Evolutionary conservation across 2,888 invertebrate genomes (phyloP).

Genomic region (Napeogenes inachia): DNA sequence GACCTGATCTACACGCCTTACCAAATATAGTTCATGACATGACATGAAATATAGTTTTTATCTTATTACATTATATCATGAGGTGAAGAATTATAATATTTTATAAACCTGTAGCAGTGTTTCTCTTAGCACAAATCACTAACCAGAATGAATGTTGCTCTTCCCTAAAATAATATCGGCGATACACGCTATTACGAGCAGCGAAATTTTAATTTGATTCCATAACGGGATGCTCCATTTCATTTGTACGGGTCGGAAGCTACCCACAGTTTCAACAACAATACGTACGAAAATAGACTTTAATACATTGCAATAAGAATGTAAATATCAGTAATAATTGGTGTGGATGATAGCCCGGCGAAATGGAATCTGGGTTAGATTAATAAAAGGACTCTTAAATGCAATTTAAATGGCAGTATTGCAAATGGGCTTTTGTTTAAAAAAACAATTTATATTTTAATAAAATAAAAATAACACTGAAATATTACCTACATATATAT

Average conservation of each 20-base stretch:
- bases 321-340: neutral
- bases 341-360: conserved; percentile 1
- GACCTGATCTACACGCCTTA: too few species aligned
- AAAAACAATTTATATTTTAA: too few species aligned
- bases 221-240: conserved; percentile 2
- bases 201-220: conserved; percentile 6
- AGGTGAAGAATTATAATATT: too few species aligned
- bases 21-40: too few species aligned
- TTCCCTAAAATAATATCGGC: neutral
- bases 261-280: neutral
- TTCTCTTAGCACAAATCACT: neutral
- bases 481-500: too few species aligned
- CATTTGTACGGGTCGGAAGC: conserved; percentile 3
- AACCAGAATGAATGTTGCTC: neutral
- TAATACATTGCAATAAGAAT: neutral
- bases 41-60: too few species aligned
- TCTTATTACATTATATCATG: too few species aligned
- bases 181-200: conserved; percentile 1
- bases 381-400: conserved; percentile 24
- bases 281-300: neutral
- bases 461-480: too few species aligned
- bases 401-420: conserved; percentile 11
- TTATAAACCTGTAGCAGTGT: neutral
- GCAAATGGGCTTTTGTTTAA: too few species aligned
- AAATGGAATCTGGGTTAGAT: conserved; percentile 24